These are phyloP conservation scores for Anastatus disparis DNA, from an alignment of 1,140 invertebrate species.

Conservation along the genomic window DNA sequence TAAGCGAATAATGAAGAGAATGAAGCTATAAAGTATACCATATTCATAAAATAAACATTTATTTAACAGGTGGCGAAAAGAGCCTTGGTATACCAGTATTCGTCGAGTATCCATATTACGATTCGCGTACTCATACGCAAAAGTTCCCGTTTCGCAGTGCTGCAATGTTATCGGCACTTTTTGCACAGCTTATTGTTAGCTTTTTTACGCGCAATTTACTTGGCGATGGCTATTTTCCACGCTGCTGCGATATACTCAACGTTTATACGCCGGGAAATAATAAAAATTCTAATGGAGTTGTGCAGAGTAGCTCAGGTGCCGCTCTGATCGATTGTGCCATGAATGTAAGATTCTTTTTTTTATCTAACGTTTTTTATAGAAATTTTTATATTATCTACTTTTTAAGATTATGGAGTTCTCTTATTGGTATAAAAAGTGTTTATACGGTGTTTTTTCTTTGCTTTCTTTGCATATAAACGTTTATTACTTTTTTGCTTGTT, in stretches of 20 bases:
- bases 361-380: neutral
- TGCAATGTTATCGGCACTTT: constrained; percentile 72
- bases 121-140: constrained; percentile 67
- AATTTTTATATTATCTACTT: too few relatives aligned
- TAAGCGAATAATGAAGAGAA: neutral
- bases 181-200: constrained; percentile 70
- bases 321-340: constrained; percentile 61
- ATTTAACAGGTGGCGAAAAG: constrained; percentile 71
- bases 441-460: too few relatives aligned
- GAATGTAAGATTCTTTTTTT: constrained; percentile 49
- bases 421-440: too few relatives aligned
- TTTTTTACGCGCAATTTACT: constrained; percentile 69
- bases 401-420: too few relatives aligned
- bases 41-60: too few relatives aligned
- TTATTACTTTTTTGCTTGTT: too few relatives aligned
- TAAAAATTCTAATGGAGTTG: constrained; percentile 58
- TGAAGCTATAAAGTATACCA: too few relatives aligned
- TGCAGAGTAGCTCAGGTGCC: constrained; percentile 62
- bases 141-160: constrained; percentile 72
- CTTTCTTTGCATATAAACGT: too few relatives aligned
- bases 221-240: constrained; percentile 68
- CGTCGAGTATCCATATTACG: constrained; percentile 74
- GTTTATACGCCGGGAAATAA: constrained; percentile 62
- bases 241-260: constrained; percentile 61
- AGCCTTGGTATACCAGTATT: constrained; percentile 72